These are phyloP conservation scores for Bedellia somnulentella DNA, from an alignment of 2,888 invertebrate genomes.

Conservation along the genomic window DNA sequence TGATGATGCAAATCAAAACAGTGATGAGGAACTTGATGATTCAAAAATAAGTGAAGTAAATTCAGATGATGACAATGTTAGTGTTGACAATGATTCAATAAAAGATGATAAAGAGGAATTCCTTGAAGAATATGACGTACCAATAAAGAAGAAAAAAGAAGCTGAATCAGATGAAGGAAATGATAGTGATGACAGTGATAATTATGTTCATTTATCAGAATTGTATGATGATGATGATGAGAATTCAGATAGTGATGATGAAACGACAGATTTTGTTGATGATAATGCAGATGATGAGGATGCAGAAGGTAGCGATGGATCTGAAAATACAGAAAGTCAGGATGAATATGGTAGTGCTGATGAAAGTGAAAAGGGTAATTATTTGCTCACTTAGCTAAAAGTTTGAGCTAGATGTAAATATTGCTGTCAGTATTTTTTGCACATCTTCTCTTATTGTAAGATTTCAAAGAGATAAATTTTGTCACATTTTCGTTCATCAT, in stretches of 20 bases:
- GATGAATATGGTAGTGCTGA: too few species aligned
- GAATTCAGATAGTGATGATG: conserved; percentile 12
- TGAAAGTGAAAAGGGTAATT: too few species aligned
- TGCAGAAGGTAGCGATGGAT: conserved; percentile 1
- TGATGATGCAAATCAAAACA: conserved; percentile 6
- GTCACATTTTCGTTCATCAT: too few species aligned
- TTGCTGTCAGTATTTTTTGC: too few species aligned
- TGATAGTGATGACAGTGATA: conserved; percentile 35
- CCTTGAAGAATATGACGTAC: conserved; percentile 38
- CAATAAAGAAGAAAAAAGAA: conserved; percentile 26
- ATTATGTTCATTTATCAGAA: conserved; percentile 38
- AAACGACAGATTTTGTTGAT: conserved; percentile 12
- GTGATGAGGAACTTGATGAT: conserved; percentile 4
- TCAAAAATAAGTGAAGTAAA: too few species aligned
- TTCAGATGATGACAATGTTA: neutral
- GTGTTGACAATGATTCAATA: conserved; percentile 7
- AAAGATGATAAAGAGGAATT: conserved; percentile 20
- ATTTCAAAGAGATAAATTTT: too few species aligned
- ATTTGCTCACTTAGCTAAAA: too few species aligned
- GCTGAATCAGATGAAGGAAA: conserved; percentile 30
- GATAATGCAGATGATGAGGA: conserved; percentile 21
- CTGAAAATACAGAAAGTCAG: neutral
- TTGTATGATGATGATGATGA: conserved; percentile 17
- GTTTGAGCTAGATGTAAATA: too few species aligned
- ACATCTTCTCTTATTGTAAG: too few species aligned